A percentile compares a stretch with the other conserved stretches of the same genome.
phyloP scores from a whole-genome alignment of 2,888 invertebrate species.

The Callyntrura guangdongensis region DNA sequence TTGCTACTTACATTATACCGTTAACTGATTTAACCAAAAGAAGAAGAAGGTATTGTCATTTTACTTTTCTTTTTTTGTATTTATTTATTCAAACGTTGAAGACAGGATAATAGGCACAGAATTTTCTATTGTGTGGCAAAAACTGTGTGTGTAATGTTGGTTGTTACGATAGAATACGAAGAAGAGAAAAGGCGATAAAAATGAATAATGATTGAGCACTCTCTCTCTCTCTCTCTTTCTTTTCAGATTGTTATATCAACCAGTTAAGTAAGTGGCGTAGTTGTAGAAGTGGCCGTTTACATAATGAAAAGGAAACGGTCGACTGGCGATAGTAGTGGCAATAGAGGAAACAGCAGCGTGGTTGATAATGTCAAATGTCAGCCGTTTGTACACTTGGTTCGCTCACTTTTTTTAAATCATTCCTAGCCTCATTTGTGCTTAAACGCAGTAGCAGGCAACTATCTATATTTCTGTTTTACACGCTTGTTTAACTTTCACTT shows the following conservation, averaged over 20 bases:
- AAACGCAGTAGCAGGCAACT: no score
- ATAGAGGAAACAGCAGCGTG: no score
- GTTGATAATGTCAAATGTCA: slow-evolving; percentile 32
- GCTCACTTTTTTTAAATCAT: not conserved
- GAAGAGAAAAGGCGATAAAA: slow-evolving; percentile 6
- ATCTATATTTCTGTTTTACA: not conserved
- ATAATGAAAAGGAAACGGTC: slow-evolving; percentile 21
- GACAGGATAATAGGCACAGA: slow-evolving; percentile 39
- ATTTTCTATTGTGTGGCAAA: slow-evolving; percentile 42
- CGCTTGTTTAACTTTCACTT: slow-evolving; percentile 21
- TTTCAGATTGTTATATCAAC: not conserved
- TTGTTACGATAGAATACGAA: not conserved
- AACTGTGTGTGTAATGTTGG: not conserved
- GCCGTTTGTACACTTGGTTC: slow-evolving; percentile 17
- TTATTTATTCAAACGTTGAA: slow-evolving; percentile 19
- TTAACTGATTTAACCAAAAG: not conserved
- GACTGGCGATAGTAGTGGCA: not conserved
- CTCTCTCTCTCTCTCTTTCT: not conserved
- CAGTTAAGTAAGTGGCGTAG: not conserved
- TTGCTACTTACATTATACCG: not conserved
- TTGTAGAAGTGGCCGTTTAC: not conserved
- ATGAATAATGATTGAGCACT: slow-evolving; percentile 34
- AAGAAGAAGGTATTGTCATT: not conserved
- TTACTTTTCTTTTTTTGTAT: slow-evolving; percentile 1
- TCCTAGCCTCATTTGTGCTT: not conserved